Evolutionary conservation across 1,140 invertebrate genomes (phyloP).

Genomic region (Lepidurus apus): DNA sequence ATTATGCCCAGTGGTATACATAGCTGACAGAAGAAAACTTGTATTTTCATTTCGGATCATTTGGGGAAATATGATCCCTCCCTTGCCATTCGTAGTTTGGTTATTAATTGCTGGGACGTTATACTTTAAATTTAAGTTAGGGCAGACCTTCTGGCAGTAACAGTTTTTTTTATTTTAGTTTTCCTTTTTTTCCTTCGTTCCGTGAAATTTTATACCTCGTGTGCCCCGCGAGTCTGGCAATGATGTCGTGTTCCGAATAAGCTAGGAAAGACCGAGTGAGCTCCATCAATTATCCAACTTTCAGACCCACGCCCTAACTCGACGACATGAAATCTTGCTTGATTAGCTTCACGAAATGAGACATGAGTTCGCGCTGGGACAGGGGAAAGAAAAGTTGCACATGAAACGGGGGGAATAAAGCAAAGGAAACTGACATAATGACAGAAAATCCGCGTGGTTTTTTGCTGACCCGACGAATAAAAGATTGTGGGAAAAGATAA

Average conservation of each 20-base stretch:
- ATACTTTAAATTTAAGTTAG: background rate
- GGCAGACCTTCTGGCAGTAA: background rate
- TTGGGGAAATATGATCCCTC: background rate
- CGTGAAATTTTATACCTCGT: background rate
- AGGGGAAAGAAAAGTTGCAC: background rate
- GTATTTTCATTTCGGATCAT: background rate
- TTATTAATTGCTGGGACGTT: background rate
- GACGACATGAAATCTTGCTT: conserved; percentile 4
- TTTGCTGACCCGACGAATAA: background rate
- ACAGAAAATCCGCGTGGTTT: background rate
- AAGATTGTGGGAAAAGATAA: background rate
- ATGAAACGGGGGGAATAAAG: background rate
- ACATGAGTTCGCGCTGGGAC: background rate
- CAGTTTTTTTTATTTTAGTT: background rate
- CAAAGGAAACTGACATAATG: background rate
- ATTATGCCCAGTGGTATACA: background rate
- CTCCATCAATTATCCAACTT: conserved; percentile 8
- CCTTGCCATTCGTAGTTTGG: background rate
- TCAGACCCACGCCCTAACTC: conserved; percentile 16
- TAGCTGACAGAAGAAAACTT: background rate
- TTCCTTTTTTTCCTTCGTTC: no score
- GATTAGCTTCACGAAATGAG: conserved; percentile 6
- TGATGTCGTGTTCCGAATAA: conserved; percentile 3
- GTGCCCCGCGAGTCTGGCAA: background rate
- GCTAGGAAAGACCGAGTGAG: conserved; percentile 13